phyloP scores from a whole-genome alignment of 2,113 vertebrate species.

The Ovis canadensis region DNA sequence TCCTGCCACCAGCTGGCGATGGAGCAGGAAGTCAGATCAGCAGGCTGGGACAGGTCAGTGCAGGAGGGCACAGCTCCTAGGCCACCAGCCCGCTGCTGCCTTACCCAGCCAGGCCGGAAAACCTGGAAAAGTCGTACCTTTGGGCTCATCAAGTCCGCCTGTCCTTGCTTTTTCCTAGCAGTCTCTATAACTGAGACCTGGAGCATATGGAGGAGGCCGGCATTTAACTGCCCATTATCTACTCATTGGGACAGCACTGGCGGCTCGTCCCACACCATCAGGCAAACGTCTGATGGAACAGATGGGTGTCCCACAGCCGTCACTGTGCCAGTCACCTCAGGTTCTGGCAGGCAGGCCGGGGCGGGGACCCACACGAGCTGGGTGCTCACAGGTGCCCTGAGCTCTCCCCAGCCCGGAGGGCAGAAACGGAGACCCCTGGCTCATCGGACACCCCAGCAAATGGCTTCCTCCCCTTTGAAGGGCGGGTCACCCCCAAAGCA shows the following conservation, averaged over 20 bases:
- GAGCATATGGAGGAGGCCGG: background rate
- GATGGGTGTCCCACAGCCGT: background rate
- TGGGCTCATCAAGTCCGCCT: background rate
- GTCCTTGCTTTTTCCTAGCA: background rate
- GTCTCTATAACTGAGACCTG: background rate
- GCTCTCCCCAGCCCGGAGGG: background rate
- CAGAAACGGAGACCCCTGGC: fast-evolving
- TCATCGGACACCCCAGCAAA: background rate
- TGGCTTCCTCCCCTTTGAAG: background rate
- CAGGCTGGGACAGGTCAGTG: background rate
- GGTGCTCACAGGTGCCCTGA: background rate
- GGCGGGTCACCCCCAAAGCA: background rate
- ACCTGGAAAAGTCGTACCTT: background rate
- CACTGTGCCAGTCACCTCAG: background rate
- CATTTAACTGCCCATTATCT: background rate
- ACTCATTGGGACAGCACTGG: background rate
- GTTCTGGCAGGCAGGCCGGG: background rate
- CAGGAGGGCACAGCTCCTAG: background rate
- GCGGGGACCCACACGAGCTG: fast-evolving
- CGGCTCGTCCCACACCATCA: background rate
- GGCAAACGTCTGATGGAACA: background rate
- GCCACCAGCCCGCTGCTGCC: fast-evolving
- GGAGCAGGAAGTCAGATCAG: background rate
- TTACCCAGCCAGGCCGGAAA: background rate
- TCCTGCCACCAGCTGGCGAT: background rate